Conservation (phyloP, 2,888 invertebrate species). For the Trissolcus brochymenae region DNA sequence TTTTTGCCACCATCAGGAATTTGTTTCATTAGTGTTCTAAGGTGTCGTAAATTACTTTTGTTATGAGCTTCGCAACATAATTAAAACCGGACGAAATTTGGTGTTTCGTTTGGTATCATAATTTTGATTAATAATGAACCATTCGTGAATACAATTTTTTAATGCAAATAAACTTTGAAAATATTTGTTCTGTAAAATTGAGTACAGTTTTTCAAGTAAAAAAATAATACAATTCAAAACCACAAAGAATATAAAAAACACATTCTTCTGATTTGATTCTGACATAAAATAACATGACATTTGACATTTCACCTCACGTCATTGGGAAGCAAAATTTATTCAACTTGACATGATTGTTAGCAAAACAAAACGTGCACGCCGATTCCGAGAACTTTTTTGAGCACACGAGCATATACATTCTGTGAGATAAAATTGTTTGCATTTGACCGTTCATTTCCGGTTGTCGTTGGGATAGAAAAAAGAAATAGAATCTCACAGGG, state of each 20-base stretch:
- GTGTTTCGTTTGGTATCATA: no score
- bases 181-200: no score
- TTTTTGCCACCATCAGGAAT: constrained; percentile 1
- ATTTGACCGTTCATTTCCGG: constrained; percentile 39
- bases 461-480: constrained; percentile 24
- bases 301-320: constrained; percentile 30
- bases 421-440: constrained; percentile 33
- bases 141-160: no score
- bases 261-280: no score
- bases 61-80: no score
- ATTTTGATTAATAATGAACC: no score
- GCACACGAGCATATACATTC: constrained; percentile 18
- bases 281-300: not conserved
- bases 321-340: constrained; percentile 21
- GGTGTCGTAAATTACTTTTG: no score
- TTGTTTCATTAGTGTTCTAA: not conserved
- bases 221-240: no score
- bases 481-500: constrained; percentile 13
- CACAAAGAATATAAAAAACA: no score
- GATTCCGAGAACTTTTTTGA: constrained; percentile 36
- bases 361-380: constrained; percentile 22
- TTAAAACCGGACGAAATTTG: no score
- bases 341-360: constrained; percentile 25
- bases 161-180: no score
- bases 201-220: no score